Conservation (phyloP, 2,113 vertebrate genomes). For the Myotis yumanensis region DNA sequence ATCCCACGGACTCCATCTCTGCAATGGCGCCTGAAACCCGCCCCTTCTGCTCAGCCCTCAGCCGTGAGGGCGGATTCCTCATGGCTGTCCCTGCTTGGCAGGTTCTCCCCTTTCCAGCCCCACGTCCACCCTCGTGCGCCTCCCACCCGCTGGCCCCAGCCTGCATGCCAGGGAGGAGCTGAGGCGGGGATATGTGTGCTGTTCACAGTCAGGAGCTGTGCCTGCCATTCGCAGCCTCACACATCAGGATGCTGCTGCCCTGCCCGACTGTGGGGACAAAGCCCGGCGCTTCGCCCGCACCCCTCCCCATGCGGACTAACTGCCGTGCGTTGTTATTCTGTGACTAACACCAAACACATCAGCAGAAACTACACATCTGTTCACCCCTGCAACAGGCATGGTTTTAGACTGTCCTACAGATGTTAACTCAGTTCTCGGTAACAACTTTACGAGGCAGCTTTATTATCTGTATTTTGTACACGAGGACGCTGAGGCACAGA, state of each 20-base stretch:
- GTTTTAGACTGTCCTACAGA: neutral
- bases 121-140: rapidly evolving
- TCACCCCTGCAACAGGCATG: neutral
- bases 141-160: rapidly evolving
- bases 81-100: neutral
- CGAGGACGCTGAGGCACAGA: neutral
- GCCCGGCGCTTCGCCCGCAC: neutral
- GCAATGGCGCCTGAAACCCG: neutral
- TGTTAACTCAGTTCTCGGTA: neutral
- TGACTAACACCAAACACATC: neutral
- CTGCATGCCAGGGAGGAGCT: neutral
- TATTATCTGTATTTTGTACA: neutral
- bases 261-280: neutral
- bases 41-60: neutral
- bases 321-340: neutral
- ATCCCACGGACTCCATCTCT: rapidly evolving
- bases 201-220: neutral
- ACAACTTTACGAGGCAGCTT: neutral
- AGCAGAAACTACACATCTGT: neutral
- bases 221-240: neutral
- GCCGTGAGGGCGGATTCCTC: neutral
- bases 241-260: neutral
- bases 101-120: neutral
- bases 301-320: neutral
- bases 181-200: neutral